phyloP scores from a whole-genome alignment of 2,797 vertebrate species.

The Brotula barbata region DNA sequence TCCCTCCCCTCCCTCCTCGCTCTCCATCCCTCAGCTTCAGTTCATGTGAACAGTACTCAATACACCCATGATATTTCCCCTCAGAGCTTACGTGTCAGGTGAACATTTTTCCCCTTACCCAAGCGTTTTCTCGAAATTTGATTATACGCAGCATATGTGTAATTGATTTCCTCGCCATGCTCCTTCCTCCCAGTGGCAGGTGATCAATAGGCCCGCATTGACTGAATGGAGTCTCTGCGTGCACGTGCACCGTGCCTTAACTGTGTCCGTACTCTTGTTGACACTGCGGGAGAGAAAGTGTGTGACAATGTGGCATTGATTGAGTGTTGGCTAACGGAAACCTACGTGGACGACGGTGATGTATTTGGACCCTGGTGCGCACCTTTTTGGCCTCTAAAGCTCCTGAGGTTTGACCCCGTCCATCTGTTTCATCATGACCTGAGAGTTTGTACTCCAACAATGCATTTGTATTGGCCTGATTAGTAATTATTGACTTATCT shows the following conservation, averaged over 20 bases:
- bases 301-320: background rate
- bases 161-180: constrained; percentile 75
- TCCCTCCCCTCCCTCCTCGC: background rate
- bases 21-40: constrained; percentile 1
- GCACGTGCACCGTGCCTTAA: constrained; percentile 38
- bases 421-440: constrained; percentile 17
- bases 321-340: background rate
- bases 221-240: constrained; percentile 50
- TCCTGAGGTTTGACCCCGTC: constrained; percentile 41
- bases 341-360: background rate
- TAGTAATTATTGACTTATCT: constrained; percentile 40
- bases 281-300: constrained; percentile 1
- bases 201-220: constrained; percentile 73
- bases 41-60: constrained; percentile 41
- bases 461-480: constrained; percentile 18
- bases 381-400: constrained; percentile 40
- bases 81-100: constrained; percentile 46
- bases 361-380: background rate
- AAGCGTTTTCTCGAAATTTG: constrained; percentile 69
- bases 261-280: constrained; percentile 11
- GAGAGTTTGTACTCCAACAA: background rate
- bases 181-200: constrained; percentile 70
- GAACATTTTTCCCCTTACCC: constrained; percentile 57
- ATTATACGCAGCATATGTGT: constrained; percentile 71
- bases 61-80: constrained; percentile 54